Evolutionary conservation across 1,140 invertebrate genomes (phyloP).

Genomic region (Apis laboriosa): DNA sequence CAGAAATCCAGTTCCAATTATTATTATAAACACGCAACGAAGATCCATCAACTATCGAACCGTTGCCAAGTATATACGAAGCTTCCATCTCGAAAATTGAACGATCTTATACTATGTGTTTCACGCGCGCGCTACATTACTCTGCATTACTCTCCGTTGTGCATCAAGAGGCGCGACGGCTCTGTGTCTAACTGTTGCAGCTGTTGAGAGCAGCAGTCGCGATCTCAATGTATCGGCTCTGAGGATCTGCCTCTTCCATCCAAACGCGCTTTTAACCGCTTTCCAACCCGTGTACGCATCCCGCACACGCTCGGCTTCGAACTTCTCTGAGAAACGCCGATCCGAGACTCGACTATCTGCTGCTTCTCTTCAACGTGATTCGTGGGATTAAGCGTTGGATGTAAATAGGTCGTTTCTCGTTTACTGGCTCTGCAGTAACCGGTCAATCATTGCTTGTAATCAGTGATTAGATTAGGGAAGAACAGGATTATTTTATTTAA

Average conservation of each 20-base stretch:
- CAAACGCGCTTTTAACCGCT: conserved; percentile 30
- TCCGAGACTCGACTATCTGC: conserved; percentile 8
- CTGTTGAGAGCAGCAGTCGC: background rate
- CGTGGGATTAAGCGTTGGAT: conserved; percentile 11
- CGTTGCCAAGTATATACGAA: too few species aligned
- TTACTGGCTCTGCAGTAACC: background rate
- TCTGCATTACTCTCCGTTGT: background rate
- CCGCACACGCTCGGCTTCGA: too few species aligned
- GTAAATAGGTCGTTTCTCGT: background rate
- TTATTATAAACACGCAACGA: background rate
- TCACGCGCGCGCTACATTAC: conserved; percentile 24
- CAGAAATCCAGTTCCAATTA: too few species aligned
- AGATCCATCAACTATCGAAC: background rate
- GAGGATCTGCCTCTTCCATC: conserved; percentile 23
- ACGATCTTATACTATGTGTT: conserved; percentile 4
- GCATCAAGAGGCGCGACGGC: background rate
- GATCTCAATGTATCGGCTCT: background rate
- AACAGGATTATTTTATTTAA: too few species aligned
- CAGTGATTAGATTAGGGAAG: too few species aligned
- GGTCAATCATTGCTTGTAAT: too few species aligned
- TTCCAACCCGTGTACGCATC: background rate
- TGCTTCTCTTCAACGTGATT: conserved; percentile 30
- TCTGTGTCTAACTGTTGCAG: background rate
- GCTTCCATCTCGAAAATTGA: conserved; percentile 25
- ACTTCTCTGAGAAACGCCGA: background rate